A percentile compares a stretch with the other conserved stretches of the same genome.
phyloP scores from a whole-genome alignment of 2,888 invertebrate genomes.

The Brachylomia viminalis region DNA sequence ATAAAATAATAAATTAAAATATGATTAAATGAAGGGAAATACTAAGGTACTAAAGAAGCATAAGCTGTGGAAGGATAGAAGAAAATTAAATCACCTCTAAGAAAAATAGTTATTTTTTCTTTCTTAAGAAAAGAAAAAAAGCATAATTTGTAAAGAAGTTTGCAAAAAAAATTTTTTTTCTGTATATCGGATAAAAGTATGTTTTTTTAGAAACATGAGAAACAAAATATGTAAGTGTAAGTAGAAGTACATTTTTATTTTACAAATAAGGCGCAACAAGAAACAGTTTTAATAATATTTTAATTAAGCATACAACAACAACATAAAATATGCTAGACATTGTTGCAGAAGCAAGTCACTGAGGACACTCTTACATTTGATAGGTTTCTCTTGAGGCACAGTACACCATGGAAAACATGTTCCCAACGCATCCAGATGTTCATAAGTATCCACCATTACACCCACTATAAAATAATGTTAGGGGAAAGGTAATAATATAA shows the following conservation, averaged over 20 bases:
- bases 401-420: constrained; percentile 95
- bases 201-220: not conserved
- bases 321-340: constrained; percentile 35
- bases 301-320: constrained; percentile 37
- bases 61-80: not conserved
- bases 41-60: constrained; percentile 32
- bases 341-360: constrained; percentile 30
- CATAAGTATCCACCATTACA: constrained; percentile 93
- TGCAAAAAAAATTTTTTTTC: no score
- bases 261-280: not conserved
- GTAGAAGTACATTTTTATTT: no score
- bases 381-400: constrained; percentile 84
- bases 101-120: not conserved
- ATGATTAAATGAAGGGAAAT: constrained; percentile 40
- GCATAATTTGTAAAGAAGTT: no score
- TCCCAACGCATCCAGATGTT: constrained; percentile 93
- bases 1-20: constrained; percentile 66
- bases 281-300: not conserved
- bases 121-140: no score
- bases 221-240: not conserved
- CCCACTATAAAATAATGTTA: constrained; percentile 85
- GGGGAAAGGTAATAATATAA: constrained; percentile 35
- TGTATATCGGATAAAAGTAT: not conserved
- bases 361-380: constrained; percentile 81
- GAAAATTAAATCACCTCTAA: not conserved